Evolutionary conservation across 2,113 vertebrate species (phyloP), one percentile per base, ranked within the genome.

Genomic region (Cygnus atratus): DNA sequence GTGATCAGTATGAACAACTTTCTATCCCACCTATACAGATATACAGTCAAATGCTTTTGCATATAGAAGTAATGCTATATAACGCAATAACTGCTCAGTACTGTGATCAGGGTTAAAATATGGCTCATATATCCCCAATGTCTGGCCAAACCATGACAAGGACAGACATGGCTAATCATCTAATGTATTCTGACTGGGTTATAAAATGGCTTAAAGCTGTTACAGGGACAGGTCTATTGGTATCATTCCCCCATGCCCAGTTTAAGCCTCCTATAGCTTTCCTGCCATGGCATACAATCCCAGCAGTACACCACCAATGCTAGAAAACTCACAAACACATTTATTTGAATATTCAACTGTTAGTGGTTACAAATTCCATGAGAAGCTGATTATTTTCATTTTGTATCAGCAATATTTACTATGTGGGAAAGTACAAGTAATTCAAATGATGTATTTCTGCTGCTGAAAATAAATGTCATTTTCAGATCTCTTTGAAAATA

Each of bases 401-500:
- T 76, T 67, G 33, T 81, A 84, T 86, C 33, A 71, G 72, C 82
- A 90, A 86, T 88, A 81, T 84, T 93, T 76, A 78, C 28, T 9
- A 71, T 2, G 4, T 90, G 75, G 68, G 85, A 95, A 97, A 96
- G 57, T 52, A 52, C n/a, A 29, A 73, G 61, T 28, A 80, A 94
- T 62, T 80, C 19, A 77, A 67, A 71, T 43, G 8, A 91, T 80
- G 31, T 44, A 72, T 83, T 90, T 80, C 72, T 91, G 68, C 52
- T 90, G 46, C 67, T 71, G 87, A 85, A 96, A 95, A 95, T 39
- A 74, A 85, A 88, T 63, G 55, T 76, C 35, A 4, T 79, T 73
- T 94, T 83, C 90, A 81, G 52, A 39, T 50, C 58, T 90, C 82
- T 68, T 18, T 80, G 82, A 84, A 96, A 94, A 86, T 90, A 92